Percentiles rank a stretch among this genome's conserved stretches.
phyloP scores from a whole-genome alignment of 2,113 vertebrate genomes.

The Neofelis nebulosa region DNA sequence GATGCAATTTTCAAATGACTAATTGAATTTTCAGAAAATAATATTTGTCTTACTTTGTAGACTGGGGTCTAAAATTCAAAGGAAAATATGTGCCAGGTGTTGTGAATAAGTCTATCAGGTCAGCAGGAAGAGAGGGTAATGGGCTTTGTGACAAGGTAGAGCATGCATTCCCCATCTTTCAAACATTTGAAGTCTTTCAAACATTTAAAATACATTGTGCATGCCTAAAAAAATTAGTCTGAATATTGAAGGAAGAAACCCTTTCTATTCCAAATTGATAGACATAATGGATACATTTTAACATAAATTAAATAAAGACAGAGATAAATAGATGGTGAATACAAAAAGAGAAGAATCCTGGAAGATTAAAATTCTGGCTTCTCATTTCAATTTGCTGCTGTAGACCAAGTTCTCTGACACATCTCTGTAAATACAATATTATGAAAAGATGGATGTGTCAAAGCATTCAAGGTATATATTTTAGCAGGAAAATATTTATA shows the following conservation, averaged over 20 bases:
- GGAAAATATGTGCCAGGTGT: neutral
- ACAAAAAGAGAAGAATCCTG: neutral
- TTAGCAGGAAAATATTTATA: neutral
- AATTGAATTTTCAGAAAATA: neutral
- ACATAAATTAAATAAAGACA: neutral
- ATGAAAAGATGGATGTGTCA: neutral
- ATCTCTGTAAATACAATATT: constrained; percentile 1
- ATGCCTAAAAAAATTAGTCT: neutral
- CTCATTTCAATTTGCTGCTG: neutral
- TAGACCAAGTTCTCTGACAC: neutral
- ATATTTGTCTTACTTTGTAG: neutral
- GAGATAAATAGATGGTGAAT: neutral
- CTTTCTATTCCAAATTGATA: neutral
- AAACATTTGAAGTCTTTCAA: neutral
- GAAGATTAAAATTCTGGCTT: neutral
- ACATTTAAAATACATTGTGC: neutral
- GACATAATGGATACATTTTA: neutral
- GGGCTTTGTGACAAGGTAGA: neutral
- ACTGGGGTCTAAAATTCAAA: neutral
- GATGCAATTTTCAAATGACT: neutral
- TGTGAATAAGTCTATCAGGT: neutral
- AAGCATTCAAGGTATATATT: neutral
- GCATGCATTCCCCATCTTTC: neutral
- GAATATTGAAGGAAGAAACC: neutral
- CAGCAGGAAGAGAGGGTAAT: neutral